Percentiles rank a stretch among this genome's conserved stretches.
phyloP scores from a whole-genome alignment of 2,888 invertebrate species.

The Himalopsyche kuldschensis region DNA sequence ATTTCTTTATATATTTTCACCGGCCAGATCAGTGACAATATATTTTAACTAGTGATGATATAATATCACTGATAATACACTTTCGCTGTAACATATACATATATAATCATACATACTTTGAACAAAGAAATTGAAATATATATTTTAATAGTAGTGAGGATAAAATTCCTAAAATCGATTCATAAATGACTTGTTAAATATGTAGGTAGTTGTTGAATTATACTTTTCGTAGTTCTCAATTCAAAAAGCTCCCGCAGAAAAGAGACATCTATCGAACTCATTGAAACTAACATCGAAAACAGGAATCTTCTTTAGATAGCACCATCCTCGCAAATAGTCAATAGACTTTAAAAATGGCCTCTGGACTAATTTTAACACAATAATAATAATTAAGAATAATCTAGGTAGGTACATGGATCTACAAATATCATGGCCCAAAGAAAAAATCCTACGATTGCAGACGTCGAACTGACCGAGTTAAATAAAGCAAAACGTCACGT shows the following conservation, averaged over 20 bases:
- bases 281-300: background rate
- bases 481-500: background rate
- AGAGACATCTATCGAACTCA: background rate
- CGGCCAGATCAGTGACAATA: no score
- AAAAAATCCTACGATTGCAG: background rate
- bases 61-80: no score
- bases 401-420: background rate
- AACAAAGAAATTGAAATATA: no score
- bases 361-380: background rate
- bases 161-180: no score
- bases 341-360: constrained; percentile 1
- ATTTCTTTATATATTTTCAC: no score
- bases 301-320: background rate
- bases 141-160: no score
- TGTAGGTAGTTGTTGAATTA: no score
- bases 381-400: background rate
- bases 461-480: background rate
- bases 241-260: background rate
- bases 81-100: no score
- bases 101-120: no score
- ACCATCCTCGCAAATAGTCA: background rate
- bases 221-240: background rate
- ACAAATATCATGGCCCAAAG: background rate
- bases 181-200: no score
- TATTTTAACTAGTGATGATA: no score